phyloP scores from a whole-genome alignment of 2,113 vertebrate genomes.

The Brachypodius melanocephalos region DNA sequence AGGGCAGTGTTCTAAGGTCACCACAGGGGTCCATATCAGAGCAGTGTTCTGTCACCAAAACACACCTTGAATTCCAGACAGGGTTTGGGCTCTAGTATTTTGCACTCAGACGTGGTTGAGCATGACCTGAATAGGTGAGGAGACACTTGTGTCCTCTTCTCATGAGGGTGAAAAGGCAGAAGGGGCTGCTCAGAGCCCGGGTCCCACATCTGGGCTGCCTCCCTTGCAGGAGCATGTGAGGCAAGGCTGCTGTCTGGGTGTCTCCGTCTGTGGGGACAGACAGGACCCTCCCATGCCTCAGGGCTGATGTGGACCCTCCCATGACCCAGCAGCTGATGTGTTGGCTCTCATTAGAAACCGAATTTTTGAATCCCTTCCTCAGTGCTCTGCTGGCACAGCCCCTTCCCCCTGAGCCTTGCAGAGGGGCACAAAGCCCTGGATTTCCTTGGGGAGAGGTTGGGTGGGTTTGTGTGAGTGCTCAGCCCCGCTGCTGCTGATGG shows the following conservation, averaged over 20 bases:
- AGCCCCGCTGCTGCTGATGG: neutral
- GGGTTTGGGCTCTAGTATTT: neutral
- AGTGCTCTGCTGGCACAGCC: neutral
- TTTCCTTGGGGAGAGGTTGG: fast-evolving
- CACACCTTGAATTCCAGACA: neutral
- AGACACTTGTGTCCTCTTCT: neutral
- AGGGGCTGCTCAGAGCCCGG: neutral
- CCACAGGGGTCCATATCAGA: fast-evolving
- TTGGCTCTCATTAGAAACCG: neutral
- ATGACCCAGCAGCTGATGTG: neutral
- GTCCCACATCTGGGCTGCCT: neutral
- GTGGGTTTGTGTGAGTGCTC: neutral
- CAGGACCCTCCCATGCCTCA: neutral
- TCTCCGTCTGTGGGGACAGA: neutral
- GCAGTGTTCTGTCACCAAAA: neutral
- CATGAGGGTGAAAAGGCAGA: neutral
- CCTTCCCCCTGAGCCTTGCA: neutral
- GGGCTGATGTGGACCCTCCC: neutral
- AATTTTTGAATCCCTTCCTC: neutral
- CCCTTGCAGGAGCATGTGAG: too few species aligned
- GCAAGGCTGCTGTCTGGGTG: too few species aligned
- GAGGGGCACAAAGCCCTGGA: fast-evolving
- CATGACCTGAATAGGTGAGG: neutral
- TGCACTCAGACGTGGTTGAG: fast-evolving
- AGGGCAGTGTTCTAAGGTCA: neutral